phyloP scores from a whole-genome alignment of 2,888 invertebrate species.

The Drosophila robusta region DNA sequence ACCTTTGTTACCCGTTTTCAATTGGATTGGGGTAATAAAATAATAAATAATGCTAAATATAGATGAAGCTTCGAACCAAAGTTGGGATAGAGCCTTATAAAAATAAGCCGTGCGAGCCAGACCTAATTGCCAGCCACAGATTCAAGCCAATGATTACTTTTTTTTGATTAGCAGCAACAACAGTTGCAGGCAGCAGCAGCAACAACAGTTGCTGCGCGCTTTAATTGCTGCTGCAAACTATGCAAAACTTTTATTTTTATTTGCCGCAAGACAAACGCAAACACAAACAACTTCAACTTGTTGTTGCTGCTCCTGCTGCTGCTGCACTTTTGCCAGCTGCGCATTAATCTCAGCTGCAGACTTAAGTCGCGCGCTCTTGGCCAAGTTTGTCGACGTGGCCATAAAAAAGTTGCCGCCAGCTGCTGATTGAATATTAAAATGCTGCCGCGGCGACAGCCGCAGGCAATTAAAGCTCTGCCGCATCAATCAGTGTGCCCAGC shows the following conservation, averaged over 20 bases:
- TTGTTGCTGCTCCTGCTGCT: slow-evolving; percentile 14
- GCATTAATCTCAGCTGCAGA: slow-evolving; percentile 63
- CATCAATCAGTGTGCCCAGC: slow-evolving; percentile 65
- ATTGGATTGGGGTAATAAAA: no score
- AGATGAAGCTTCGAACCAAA: no score
- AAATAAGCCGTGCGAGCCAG: no score
- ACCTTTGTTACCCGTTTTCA: no score
- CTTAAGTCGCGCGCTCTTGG: slow-evolving; percentile 30
- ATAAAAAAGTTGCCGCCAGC: slow-evolving; percentile 63
- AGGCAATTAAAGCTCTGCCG: slow-evolving; percentile 63
- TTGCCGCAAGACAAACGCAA: slow-evolving; percentile 49
- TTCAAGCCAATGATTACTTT: neutral
- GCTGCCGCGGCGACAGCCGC: slow-evolving; percentile 41
- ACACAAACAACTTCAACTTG: slow-evolving; percentile 27
- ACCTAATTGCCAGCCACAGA: no score
- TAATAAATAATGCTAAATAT: no score
- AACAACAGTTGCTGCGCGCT: slow-evolving; percentile 28
- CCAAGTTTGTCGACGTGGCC: slow-evolving; percentile 50
- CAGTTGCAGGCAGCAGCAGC: neutral
- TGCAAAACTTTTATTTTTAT: slow-evolving; percentile 49
- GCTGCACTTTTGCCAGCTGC: slow-evolving; percentile 56
- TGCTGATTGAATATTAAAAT: slow-evolving; percentile 78
- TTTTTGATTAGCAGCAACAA: neutral
- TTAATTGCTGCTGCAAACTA: slow-evolving; percentile 52
- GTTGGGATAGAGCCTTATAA: no score